phyloP scores from a whole-genome alignment of 2,888 invertebrate species.

The Dendrolimus pini region DNA sequence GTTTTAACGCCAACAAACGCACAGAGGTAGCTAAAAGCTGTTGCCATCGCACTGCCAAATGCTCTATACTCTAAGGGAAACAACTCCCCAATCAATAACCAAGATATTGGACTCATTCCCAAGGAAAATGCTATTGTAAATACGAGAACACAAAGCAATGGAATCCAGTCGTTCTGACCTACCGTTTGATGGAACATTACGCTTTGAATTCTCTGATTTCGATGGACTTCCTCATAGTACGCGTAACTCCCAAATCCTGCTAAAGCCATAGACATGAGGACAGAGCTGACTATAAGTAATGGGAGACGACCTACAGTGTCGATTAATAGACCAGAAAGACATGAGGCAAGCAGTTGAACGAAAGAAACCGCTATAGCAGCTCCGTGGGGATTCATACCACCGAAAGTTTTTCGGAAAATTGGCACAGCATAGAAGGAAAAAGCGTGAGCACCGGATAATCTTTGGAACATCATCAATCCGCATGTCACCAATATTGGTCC shows the following conservation, averaged over 20 bases:
- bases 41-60: conserved; percentile 91
- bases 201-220: conserved; percentile 69
- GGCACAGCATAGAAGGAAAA: conserved; percentile 91
- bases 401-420: conserved; percentile 90
- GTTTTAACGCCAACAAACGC: conserved; percentile 92
- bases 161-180: conserved; percentile 88
- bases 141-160: conserved; percentile 86
- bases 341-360: conserved; percentile 89
- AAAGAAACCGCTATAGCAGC: conserved; percentile 91
- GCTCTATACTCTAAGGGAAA: conserved; percentile 90
- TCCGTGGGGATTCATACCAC: conserved; percentile 87
- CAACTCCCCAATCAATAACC: conserved; percentile 88
- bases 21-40: conserved; percentile 90
- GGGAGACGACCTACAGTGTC: conserved; percentile 92
- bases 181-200: conserved; percentile 68
- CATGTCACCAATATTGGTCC: conserved; percentile 89
- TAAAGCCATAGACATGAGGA: conserved; percentile 90
- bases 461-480: conserved; percentile 92
- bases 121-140: conserved; percentile 92
- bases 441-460: conserved; percentile 88
- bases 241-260: conserved; percentile 91
- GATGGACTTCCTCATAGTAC: conserved; percentile 84
- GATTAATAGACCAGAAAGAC: conserved; percentile 87
- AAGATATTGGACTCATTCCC: conserved; percentile 92
- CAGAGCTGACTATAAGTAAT: conserved; percentile 87